Conservation (phyloP, 2,888 invertebrate genomes). For the Erebia aethiops region DNA sequence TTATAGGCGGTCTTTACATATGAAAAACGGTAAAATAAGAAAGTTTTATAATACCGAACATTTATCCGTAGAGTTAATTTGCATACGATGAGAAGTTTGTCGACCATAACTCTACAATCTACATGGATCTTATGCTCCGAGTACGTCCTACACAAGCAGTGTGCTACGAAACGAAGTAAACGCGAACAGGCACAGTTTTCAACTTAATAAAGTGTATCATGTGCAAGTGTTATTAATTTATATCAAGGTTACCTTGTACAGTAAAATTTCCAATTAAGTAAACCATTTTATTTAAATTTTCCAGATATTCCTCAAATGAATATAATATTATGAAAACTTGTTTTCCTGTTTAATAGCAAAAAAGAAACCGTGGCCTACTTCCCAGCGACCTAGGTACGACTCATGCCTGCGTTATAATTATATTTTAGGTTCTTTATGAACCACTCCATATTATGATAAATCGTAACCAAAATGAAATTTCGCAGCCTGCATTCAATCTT, state of each 20-base stretch:
- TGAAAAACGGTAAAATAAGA: conserved; percentile 12
- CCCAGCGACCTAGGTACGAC: conserved; percentile 10
- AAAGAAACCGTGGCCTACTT: conserved; percentile 14
- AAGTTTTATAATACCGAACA: conserved; percentile 16
- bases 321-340: neutral
- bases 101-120: conserved; percentile 13
- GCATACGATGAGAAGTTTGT: conserved; percentile 14
- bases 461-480: conserved; percentile 36
- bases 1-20: conserved; percentile 22
- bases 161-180: neutral
- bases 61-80: conserved; percentile 7
- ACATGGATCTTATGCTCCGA: neutral
- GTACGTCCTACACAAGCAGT: conserved; percentile 5
- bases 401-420: conserved; percentile 15
- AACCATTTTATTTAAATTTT: too few relatives aligned
- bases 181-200: neutral
- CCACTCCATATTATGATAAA: conserved; percentile 23
- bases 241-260: neutral
- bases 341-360: neutral
- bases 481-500: conserved; percentile 35
- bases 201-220: neutral
- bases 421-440: conserved; percentile 19
- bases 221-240: neutral
- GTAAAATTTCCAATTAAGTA: too few relatives aligned
- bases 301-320: neutral